Evolutionary conservation across 2,888 invertebrate genomes (phyloP).

Genomic region (Tenthredo distinguenda): DNA sequence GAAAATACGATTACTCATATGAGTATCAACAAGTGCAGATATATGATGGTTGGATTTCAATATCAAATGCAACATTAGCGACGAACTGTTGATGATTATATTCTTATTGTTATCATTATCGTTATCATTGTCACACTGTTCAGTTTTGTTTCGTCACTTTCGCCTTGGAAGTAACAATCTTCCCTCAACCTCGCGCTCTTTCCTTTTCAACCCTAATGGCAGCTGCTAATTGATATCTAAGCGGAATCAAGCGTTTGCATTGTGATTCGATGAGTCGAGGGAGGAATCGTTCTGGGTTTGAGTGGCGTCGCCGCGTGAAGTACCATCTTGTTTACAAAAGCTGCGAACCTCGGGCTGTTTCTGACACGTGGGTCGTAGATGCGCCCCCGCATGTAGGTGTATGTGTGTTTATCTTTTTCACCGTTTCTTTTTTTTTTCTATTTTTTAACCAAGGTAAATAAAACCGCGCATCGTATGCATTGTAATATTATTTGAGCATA

Average conservation of each 20-base stretch:
- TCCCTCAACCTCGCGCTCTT: not conserved
- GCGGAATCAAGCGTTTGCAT: constrained; percentile 76
- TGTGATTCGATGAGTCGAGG: constrained; percentile 60
- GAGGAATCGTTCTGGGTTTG: constrained; percentile 16
- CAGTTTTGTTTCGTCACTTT: not conserved
- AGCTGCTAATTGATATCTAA: constrained; percentile 75
- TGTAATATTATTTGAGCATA: constrained; percentile 59
- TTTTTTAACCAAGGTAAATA: constrained; percentile 48
- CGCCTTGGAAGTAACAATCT: constrained; percentile 3
- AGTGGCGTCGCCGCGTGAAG: constrained; percentile 47
- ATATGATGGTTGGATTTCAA: not conserved
- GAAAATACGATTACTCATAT: constrained; percentile 17
- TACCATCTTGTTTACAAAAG: constrained; percentile 70
- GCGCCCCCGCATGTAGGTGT: constrained; percentile 49
- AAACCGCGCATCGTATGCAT: constrained; percentile 59
- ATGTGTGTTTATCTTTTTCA: constrained; percentile 53
- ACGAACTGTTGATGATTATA: not conserved
- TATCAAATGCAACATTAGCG: not conserved
- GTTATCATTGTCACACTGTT: not conserved
- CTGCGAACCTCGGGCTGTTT: constrained; percentile 72
- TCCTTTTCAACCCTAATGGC: constrained; percentile 58
- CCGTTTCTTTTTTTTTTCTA: constrained; percentile 48
- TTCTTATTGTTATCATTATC: not conserved
- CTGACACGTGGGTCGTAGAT: constrained; percentile 66
- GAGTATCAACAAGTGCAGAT: not conserved